Conservation (phyloP, 2,888 invertebrate genomes). For the Neuroscelio doddi region DNA sequence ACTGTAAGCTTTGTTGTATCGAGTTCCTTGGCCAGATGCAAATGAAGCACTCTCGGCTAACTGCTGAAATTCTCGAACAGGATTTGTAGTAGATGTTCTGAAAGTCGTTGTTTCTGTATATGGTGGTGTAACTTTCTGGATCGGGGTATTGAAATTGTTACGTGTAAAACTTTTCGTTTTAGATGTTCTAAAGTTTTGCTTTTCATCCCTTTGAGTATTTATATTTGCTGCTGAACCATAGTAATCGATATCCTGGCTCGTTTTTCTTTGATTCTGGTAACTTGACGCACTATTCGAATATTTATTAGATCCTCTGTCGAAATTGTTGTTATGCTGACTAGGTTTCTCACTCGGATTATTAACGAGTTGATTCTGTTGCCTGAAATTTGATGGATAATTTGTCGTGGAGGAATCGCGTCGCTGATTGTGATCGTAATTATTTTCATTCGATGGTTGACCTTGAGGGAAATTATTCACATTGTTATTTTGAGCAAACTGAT, state of each 20-base stretch:
- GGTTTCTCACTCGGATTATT: constrained; percentile 47
- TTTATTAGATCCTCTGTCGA: constrained; percentile 48
- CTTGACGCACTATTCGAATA: constrained; percentile 35
- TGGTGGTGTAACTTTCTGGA: constrained; percentile 59
- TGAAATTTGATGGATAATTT: constrained; percentile 49
- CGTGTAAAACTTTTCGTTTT: constrained; percentile 53
- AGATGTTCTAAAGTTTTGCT: constrained; percentile 41
- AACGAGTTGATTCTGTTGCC: constrained; percentile 53
- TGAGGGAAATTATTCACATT: constrained; percentile 35
- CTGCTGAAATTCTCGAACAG: constrained; percentile 79
- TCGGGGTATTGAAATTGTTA: constrained; percentile 43
- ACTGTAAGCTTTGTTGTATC: constrained; percentile 56
- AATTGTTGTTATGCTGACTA: constrained; percentile 50
- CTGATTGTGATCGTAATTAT: constrained; percentile 43
- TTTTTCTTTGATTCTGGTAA: constrained; percentile 45
- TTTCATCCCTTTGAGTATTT: constrained; percentile 54
- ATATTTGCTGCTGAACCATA: constrained; percentile 49
- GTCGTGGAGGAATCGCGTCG: constrained; percentile 22
- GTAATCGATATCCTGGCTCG: constrained; percentile 51
- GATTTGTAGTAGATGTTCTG: constrained; percentile 71
- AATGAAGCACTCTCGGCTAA: constrained; percentile 86
- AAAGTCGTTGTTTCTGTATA: constrained; percentile 68
- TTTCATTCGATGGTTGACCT: constrained; percentile 32
- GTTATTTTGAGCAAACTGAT: constrained; percentile 36
- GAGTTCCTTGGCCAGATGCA: constrained; percentile 73